These are phyloP conservation scores for Polyommatus iphigenia DNA, from an alignment of 2,888 invertebrate genomes.

Conservation along the genomic window DNA sequence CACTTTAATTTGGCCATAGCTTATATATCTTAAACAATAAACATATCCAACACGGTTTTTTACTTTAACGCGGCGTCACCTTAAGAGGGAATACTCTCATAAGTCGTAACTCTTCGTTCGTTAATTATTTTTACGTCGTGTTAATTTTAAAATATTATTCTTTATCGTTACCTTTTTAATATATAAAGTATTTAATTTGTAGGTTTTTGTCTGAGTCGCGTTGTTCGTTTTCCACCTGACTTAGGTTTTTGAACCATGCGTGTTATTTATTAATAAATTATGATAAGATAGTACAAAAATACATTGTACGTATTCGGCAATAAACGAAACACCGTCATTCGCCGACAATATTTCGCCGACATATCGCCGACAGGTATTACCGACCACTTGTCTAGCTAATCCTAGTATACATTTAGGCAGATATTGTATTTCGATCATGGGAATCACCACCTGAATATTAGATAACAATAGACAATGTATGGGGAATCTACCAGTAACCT, in stretches of 20 bases:
- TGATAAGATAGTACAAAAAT: constrained; percentile 5
- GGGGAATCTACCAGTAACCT: background rate
- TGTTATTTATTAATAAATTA: background rate
- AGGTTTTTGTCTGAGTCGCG: too few relatives aligned
- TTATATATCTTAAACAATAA: too few relatives aligned
- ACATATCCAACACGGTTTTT: too few relatives aligned
- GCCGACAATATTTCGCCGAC: background rate
- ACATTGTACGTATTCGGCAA: background rate
- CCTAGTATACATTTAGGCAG: background rate
- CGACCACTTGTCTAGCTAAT: background rate
- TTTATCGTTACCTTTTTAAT: too few relatives aligned
- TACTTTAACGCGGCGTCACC: too few relatives aligned
- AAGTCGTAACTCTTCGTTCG: too few relatives aligned
- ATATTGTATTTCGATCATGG: constrained; percentile 1
- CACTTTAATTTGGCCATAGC: too few relatives aligned
- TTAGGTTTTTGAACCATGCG: background rate
- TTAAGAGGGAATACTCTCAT: too few relatives aligned
- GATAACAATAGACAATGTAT: background rate
- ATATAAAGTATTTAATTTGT: too few relatives aligned
- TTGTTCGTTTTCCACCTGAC: background rate
- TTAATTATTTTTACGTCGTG: too few relatives aligned
- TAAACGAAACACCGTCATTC: background rate
- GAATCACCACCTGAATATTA: background rate
- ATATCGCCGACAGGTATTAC: background rate
- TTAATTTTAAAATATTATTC: too few relatives aligned